Base-by-base conservation (phyloP, 2,888 invertebrate genomes). In the Philaethria dido region DNA sequence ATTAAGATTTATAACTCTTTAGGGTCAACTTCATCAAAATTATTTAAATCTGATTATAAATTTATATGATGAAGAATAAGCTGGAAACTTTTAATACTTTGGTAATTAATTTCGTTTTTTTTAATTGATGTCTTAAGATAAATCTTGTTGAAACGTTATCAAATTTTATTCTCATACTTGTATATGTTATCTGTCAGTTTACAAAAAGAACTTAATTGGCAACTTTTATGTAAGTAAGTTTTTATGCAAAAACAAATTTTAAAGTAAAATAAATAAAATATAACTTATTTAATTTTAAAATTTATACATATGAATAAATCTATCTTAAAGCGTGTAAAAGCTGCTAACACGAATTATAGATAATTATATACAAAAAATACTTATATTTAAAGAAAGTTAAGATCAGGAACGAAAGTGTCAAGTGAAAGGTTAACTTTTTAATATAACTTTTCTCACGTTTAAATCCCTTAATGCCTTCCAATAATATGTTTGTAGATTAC, bases 1-100 rank as follows among this genome's bases (percentile, higher is more conserved):
- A 75, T 73, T 71, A 65, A 72, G 73, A 74, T 75, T 76, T 74
- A 76, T 73, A 73, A 73, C 75, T 70, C 62, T 72, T 72, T 74
- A 73, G 57, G 20, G 42, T 52, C 57, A 67, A 48, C 68, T 66
- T 55, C 67, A 42, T 68, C 20, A 48, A 55, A 69, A 70, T 62
- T 64, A 70, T 71, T 39, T 36, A 66, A 71, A 72, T 74, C 68
- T 75, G 61, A 72, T 72, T 70, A 69, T 65, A 62, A 55, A 22
- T 72, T 69, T 66, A 50, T 60, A 52, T 39, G 39, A 50, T 60
- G 54, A 55, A 68, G 69, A 70, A 72, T 72, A 55, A 44, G 6
- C 20, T 33, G 20, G 42, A 44, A 29, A 29, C 16, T 45, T n/a
- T 44, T 14, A 33, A 42, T 25, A 57, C 6, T 57, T 42, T 42